Evolutionary conservation across 2,113 vertebrate genomes (phyloP).

Genomic region (Chaetops frenatus): DNA sequence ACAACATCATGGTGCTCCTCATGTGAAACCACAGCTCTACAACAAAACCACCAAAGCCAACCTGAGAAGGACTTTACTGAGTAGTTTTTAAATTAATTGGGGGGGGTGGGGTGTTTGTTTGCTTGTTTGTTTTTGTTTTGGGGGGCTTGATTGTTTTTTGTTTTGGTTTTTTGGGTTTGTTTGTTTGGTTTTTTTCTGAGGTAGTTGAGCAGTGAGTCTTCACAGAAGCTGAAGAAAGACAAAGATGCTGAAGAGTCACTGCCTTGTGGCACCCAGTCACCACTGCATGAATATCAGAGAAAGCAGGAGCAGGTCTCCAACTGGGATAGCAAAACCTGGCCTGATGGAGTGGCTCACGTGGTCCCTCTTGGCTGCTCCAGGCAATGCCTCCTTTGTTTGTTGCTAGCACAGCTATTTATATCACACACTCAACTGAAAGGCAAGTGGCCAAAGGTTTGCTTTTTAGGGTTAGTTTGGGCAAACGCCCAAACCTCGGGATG

Average conservation of each 20-base stretch:
- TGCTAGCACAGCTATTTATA: conserved; percentile 55
- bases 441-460: conserved; percentile 44
- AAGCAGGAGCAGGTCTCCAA: neutral
- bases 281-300: too few species aligned
- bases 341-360: neutral
- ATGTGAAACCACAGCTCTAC: neutral
- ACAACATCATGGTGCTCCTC: accelerated
- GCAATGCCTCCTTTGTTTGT: conserved; percentile 50
- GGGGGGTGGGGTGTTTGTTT: too few species aligned
- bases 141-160: too few species aligned
- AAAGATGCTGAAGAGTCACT: neutral
- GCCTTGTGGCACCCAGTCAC: neutral
- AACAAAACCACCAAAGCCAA: neutral
- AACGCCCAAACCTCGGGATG: conserved; percentile 56
- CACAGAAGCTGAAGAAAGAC: neutral
- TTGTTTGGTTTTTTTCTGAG: neutral
- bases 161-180: too few species aligned
- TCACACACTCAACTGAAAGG: conserved; percentile 28
- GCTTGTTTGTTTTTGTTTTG: neutral
- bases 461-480: conserved; percentile 63
- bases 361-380: neutral
- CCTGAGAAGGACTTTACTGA: neutral
- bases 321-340: neutral
- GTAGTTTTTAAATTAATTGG: neutral
- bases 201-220: neutral